phyloP scores from a whole-genome alignment of 2,888 invertebrate genomes.

The Melipona bicolor region DNA sequence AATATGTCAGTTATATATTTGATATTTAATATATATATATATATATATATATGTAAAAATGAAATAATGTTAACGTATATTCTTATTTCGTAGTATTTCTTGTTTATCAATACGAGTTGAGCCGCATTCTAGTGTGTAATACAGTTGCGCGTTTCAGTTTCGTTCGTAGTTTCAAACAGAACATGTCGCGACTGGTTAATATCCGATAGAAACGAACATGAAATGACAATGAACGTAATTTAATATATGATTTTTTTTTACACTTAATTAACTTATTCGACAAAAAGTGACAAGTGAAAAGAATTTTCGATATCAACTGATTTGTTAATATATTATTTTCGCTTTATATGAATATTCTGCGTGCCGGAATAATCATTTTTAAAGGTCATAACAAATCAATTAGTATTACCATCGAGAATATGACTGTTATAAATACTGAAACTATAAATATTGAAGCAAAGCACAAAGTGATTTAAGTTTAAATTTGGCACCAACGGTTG shows the following conservation, averaged over 20 bases:
- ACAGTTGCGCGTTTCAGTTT: slow-evolving; percentile 17
- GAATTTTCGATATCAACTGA: slow-evolving; percentile 47
- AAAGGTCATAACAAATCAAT: slow-evolving; percentile 15
- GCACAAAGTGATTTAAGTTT: slow-evolving; percentile 75
- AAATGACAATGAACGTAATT: not conserved
- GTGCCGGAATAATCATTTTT: slow-evolving; percentile 1
- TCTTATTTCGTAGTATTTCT: slow-evolving; percentile 6
- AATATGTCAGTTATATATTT: slow-evolving; percentile 34
- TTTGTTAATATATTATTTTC: slow-evolving; percentile 25
- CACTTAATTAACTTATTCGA: not conserved
- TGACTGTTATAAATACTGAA: slow-evolving; percentile 44
- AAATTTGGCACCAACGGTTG: slow-evolving; percentile 68
- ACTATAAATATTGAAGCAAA: slow-evolving; percentile 70
- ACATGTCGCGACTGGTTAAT: slow-evolving; percentile 20
- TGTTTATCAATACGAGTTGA: slow-evolving; percentile 37
- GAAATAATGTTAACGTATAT: not conserved
- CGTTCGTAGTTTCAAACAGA: slow-evolving; percentile 42
- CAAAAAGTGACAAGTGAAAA: slow-evolving; percentile 37
- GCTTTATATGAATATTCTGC: not conserved
- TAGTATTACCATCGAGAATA: slow-evolving; percentile 23
- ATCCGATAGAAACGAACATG: not conserved
- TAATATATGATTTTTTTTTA: not conserved
- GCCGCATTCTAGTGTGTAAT: not conserved
- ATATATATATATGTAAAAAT: no score
- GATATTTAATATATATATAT: no score